Evolutionary conservation across 2,113 vertebrate species (phyloP).

Genomic region (Xyrauchen texanus): DNA sequence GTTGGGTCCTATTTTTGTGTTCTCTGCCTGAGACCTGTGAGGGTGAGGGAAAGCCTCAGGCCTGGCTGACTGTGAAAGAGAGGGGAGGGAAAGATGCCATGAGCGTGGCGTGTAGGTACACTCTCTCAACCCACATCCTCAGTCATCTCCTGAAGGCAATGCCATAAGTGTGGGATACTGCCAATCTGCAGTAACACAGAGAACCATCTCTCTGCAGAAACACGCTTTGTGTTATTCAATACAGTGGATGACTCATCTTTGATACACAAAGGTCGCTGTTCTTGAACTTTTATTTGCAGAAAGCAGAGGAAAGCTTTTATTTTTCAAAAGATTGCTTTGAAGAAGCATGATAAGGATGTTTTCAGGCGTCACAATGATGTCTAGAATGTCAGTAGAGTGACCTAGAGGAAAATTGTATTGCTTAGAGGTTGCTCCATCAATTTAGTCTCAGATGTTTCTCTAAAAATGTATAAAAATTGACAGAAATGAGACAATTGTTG

Average conservation of each 20-base stretch:
- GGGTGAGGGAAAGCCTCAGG: slow-evolving; percentile 80
- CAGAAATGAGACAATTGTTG: no score
- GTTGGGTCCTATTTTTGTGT: slow-evolving; percentile 71
- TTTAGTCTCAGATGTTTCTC: no score
- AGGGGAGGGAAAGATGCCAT: slow-evolving; percentile 42
- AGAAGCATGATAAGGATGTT: not conserved
- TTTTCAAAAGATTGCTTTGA: not conserved
- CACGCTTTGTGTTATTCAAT: slow-evolving; percentile 32
- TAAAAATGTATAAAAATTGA: no score
- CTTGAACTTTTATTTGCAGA: slow-evolving; percentile 4
- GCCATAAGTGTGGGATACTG: slow-evolving; percentile 1
- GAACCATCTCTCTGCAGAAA: slow-evolving; percentile 13
- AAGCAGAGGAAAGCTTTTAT: no score
- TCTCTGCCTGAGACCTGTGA: slow-evolving; percentile 73
- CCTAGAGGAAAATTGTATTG: no score
- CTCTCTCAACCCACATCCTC: slow-evolving; percentile 8
- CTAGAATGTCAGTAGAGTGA: no score
- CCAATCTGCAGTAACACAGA: not conserved
- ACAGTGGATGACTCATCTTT: slow-evolving; percentile 28
- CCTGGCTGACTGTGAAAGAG: slow-evolving; percentile 72
- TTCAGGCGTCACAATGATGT: not conserved
- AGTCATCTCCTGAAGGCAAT: not conserved
- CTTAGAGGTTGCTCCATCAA: no score
- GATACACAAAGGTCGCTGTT: not conserved
- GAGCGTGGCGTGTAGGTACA: slow-evolving; percentile 7